Evolutionary conservation across 2,888 invertebrate species (phyloP).

Genomic region (Lymantria dispar): DNA sequence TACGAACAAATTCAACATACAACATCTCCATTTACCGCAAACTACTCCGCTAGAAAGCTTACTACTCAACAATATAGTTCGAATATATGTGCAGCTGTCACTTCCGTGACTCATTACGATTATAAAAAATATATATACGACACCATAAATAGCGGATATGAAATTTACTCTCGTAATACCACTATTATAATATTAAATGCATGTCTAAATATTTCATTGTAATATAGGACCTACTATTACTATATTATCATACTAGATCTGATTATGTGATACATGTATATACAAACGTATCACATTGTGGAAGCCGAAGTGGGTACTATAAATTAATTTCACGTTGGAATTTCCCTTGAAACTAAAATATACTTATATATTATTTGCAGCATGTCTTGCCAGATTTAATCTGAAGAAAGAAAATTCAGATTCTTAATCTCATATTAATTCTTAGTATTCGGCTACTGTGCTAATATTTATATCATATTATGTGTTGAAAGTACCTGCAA

Average conservation of each 20-base stretch:
- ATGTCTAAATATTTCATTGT: not conserved
- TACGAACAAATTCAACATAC: too few species aligned
- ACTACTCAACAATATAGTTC: too few species aligned
- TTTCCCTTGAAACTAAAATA: not conserved
- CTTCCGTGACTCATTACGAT: too few species aligned
- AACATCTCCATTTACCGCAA: too few species aligned
- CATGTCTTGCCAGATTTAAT: conserved; percentile 28
- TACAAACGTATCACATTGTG: not conserved
- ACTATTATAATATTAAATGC: not conserved
- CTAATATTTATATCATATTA: conserved; percentile 45
- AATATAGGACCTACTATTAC: conserved; percentile 28
- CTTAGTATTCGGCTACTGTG: conserved; percentile 27
- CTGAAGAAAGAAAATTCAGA: conserved; percentile 13
- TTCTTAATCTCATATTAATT: conserved; percentile 22
- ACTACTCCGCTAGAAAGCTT: too few species aligned
- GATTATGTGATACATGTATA: not conserved
- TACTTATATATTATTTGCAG: not conserved
- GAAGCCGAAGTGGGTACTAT: conserved; percentile 1
- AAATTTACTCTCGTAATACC: too few species aligned
- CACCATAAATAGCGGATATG: too few species aligned
- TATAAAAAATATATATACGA: too few species aligned
- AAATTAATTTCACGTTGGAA: conserved; percentile 5
- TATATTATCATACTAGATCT: conserved; percentile 11
- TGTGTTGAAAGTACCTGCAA: conserved; percentile 62
- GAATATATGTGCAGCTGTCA: too few species aligned